Conservation (phyloP, 2,888 invertebrate species). For the Lapara coniferarum region DNA sequence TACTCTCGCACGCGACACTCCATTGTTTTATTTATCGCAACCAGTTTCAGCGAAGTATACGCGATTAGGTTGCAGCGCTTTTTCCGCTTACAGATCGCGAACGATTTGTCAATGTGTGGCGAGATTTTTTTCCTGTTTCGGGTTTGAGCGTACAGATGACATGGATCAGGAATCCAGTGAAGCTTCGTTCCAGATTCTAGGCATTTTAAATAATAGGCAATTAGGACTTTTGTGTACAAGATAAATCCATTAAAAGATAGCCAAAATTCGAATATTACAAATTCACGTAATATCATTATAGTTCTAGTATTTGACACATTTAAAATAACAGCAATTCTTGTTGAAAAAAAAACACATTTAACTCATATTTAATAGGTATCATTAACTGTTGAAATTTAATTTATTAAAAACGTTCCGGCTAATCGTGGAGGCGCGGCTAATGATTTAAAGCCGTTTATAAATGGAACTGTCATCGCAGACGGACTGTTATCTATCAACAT, state of each 20-base stretch:
- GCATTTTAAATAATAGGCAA: no score
- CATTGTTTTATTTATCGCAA: conserved; percentile 83
- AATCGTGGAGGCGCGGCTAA: conserved; percentile 57
- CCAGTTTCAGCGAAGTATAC: conserved; percentile 78
- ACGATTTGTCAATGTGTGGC: conserved; percentile 72
- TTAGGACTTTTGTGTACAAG: no score
- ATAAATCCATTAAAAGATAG: no score
- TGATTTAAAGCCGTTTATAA: conserved; percentile 66
- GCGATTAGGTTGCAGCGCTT: conserved; percentile 81
- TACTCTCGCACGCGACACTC: conserved; percentile 80
- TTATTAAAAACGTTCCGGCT: conserved; percentile 54
- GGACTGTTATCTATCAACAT: conserved; percentile 68
- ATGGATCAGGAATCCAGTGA: not conserved
- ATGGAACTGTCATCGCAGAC: conserved; percentile 74
- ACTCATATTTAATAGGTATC: conserved; percentile 39
- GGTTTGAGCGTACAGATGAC: not conserved
- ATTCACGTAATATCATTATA: no score
- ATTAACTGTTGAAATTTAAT: conserved; percentile 48
- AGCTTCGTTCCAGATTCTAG: no score
- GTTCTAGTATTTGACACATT: no score
- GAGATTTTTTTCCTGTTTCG: conserved; percentile 48
- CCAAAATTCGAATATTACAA: no score
- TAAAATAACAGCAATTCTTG: not conserved
- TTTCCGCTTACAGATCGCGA: conserved; percentile 76
- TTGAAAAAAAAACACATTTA: not conserved